Evolutionary conservation across 2,113 vertebrate genomes (phyloP).

Genomic region (Paramormyrops kingsleyae): DNA sequence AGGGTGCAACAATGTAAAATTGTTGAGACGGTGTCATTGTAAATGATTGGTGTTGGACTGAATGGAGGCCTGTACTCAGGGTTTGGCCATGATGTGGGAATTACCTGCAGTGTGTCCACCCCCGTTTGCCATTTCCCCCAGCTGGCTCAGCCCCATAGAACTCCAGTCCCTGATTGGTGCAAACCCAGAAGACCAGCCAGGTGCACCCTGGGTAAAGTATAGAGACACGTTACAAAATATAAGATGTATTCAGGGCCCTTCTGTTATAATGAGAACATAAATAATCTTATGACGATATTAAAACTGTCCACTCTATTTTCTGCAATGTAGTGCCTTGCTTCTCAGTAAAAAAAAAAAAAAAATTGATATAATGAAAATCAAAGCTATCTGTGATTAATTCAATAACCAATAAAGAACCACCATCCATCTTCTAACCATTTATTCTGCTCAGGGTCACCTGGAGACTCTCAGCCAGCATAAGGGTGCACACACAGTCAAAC

Average conservation of each 20-base stretch:
- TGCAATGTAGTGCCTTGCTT: not conserved
- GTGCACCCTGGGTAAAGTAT: not conserved
- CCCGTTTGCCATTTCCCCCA: not conserved
- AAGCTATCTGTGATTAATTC: not conserved
- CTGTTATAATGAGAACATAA: not conserved
- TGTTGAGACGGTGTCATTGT: not conserved
- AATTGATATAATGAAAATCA: not conserved
- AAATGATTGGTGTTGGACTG: not conserved
- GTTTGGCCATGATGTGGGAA: not conserved
- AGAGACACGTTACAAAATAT: not conserved
- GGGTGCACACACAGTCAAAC: not conserved
- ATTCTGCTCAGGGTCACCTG: not conserved
- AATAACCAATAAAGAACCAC: not conserved
- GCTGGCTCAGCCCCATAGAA: not conserved
- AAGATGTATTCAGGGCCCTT: not conserved
- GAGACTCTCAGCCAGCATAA: not conserved
- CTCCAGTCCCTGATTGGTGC: slow-evolving; percentile 9
- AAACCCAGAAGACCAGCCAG: not conserved
- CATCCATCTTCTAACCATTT: not conserved
- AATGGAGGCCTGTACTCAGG: not conserved
- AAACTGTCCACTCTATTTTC: not conserved
- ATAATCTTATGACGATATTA: not conserved
- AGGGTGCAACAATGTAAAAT: not conserved
- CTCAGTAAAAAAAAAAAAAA: not conserved
- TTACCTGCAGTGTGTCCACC: not conserved